Base-by-base conservation (phyloP, 2,888 invertebrate genomes). In the Drosophila aldrichi region DNA sequence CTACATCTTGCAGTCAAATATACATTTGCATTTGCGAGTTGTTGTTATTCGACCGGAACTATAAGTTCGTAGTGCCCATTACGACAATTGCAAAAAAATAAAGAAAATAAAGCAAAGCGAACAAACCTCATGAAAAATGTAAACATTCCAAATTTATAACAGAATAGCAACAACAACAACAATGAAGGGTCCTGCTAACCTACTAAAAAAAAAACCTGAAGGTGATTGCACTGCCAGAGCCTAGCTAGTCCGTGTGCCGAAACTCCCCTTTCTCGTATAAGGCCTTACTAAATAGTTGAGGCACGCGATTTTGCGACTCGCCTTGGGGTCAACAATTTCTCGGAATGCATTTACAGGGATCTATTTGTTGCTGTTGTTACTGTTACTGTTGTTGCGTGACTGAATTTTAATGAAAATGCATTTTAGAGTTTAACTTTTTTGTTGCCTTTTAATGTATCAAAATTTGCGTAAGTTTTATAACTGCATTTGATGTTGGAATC, bases 1-100 rank as follows among this genome's bases (percentile, higher is more conserved):
- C 40, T 18, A 18, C 36, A 29, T 38, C 34, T 38, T n/a, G 34
- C 52, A 54, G 38, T 22, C 25, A 55, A 60, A 43, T 70, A 58
- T 56, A 62, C 54, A 79, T 83, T 81, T 81, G 73, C 74, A 73
- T 82, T 72, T 49, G 77, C 32, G 48, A 25, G 46, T 59, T 62
- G 43, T 40, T 60, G 25, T 34, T 41, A 32, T 72, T 73, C 73
- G 70, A 72, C 83, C 90, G 90, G 90, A 88, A 88, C 89, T 68
- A 41, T 49, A 87, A 82, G 83, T 86, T 84, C 90, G 77, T 86
- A 84, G 83, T 88, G 87, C 90, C 89, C 90, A 86, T 90, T 83
- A 55, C 68, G 62, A 69, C 59, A 79, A 79, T 70, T 64, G 70
- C 43, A 63, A 66, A 55, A 10, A 10, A 44, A 14, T 14, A 43